phyloP scores from a whole-genome alignment of 2,888 invertebrate genomes.

The Melipona bicolor region DNA sequence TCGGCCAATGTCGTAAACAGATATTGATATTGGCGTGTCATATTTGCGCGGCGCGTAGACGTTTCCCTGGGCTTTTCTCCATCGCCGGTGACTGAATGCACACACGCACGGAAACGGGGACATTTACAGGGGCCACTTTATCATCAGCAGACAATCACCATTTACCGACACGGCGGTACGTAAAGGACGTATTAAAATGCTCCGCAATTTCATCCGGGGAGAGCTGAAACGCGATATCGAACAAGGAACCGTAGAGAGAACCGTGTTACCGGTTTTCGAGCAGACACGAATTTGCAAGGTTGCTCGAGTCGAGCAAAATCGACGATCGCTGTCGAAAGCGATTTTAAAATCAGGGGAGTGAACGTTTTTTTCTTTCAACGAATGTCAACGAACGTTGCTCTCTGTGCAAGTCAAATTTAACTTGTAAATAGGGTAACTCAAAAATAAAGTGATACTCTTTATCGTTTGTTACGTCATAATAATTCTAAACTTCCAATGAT shows the following conservation, averaged over 20 bases:
- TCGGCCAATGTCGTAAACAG: conserved; percentile 70
- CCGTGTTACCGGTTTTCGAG: background rate
- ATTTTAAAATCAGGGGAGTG: background rate
- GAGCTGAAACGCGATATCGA: background rate
- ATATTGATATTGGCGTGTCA: conserved; percentile 71
- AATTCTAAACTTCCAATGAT: no score
- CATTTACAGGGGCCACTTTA: conserved; percentile 56
- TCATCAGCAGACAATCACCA: conserved; percentile 59
- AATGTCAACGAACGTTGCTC: no score
- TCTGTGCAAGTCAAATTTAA: no score
- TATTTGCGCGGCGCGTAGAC: conserved; percentile 61
- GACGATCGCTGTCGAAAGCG: background rate
- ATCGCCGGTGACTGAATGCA: conserved; percentile 32
- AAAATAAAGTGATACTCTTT: no score
- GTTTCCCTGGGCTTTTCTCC: conserved; percentile 38
- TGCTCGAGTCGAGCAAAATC: no score
- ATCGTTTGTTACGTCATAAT: no score
- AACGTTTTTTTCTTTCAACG: no score
- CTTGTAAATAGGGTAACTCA: no score
- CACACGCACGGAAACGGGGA: conserved; percentile 15
- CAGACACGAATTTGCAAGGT: conserved; percentile 19
- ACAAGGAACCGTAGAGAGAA: background rate
- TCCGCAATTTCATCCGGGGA: conserved; percentile 19
- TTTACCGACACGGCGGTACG: conserved; percentile 30
- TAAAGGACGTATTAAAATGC: conserved; percentile 48